Conservation (phyloP, 2,113 vertebrate species). For the Cochlearius cochlearius region DNA sequence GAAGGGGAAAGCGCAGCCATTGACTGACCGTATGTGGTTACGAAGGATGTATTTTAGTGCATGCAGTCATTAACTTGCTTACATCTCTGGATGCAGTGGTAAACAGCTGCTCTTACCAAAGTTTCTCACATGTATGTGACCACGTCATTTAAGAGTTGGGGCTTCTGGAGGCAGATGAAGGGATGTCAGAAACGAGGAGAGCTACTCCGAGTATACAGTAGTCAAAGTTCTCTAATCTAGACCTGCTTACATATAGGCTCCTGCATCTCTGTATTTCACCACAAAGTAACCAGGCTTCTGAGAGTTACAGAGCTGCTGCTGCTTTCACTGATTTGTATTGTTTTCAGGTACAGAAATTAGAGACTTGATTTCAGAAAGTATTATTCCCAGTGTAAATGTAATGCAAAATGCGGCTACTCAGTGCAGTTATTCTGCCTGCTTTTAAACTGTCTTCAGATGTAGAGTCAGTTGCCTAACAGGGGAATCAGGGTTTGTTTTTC, state of each 20-base stretch:
- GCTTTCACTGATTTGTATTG: background rate
- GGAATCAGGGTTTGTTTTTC: background rate
- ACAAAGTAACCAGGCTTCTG: background rate
- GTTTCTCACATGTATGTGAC: background rate
- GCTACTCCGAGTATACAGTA: background rate
- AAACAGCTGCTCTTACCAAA: background rate
- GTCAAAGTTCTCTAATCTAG: background rate
- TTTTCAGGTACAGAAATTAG: conserved; percentile 3
- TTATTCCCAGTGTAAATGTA: conserved; percentile 5
- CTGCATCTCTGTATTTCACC: background rate
- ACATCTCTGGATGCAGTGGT: background rate
- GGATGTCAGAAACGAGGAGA: background rate
- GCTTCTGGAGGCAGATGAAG: background rate
- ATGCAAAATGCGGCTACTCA: background rate
- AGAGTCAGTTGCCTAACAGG: background rate
- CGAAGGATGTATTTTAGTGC: background rate
- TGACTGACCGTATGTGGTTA: background rate
- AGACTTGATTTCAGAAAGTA: background rate
- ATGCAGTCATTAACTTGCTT: background rate
- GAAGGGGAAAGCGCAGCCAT: background rate
- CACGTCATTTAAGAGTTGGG: background rate
- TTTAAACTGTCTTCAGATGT: background rate
- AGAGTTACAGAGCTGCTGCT: background rate
- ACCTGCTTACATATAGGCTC: background rate
- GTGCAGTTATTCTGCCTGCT: background rate